These are phyloP conservation scores for Apocrypta bakeri DNA, from an alignment of 1,140 invertebrate species.

Conservation along the genomic window DNA sequence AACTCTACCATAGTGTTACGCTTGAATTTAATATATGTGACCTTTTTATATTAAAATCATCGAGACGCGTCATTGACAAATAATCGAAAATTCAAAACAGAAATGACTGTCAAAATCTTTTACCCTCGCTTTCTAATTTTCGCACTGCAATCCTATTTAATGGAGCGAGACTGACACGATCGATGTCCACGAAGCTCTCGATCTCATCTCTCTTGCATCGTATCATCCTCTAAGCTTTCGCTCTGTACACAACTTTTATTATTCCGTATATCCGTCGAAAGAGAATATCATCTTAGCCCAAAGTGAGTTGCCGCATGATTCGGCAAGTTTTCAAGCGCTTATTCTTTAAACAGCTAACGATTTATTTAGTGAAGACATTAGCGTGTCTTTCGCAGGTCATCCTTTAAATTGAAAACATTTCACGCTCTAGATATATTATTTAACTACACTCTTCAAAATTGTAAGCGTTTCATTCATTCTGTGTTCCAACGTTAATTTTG, in stretches of 20 bases:
- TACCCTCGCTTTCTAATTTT: no score
- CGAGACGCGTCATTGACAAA: background rate
- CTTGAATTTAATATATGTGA: no score
- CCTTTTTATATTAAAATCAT: background rate
- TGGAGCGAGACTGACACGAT: background rate
- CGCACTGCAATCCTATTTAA: no score
- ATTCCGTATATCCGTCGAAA: background rate
- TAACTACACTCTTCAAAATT: no score
- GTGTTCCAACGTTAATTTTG: no score
- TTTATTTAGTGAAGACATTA: background rate
- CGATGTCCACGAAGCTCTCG: background rate
- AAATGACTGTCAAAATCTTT: background rate
- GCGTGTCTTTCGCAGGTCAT: background rate
- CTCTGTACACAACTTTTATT: background rate
- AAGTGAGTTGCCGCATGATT: background rate
- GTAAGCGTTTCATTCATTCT: no score
- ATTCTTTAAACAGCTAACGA: background rate
- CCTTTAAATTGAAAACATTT: background rate
- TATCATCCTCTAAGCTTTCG: background rate
- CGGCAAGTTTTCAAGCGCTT: background rate
- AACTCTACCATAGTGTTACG: no score
- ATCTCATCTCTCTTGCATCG: background rate
- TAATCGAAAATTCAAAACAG: background rate
- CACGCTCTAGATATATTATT: background rate
- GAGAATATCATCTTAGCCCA: background rate